phyloP scores from a whole-genome alignment of 2,797 vertebrate genomes.

The Melanogrammus aeglefinus region DNA sequence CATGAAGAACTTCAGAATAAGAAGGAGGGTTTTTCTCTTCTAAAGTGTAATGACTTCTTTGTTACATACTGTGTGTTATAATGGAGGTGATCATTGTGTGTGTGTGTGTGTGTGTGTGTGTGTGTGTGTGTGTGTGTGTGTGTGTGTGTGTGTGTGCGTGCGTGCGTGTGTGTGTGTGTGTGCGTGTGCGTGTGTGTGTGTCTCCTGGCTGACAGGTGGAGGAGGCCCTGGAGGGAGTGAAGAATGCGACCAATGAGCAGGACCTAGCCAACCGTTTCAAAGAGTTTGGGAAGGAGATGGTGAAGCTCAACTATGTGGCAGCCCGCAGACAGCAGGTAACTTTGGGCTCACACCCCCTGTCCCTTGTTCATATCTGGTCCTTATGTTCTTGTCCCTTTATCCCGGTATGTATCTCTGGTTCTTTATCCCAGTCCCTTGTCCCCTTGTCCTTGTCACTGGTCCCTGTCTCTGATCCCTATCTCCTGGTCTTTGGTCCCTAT shows the following conservation, averaged over 20 bases:
- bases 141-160: constrained; percentile 11
- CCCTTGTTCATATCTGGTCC: not conserved
- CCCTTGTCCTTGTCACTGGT: not conserved
- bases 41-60: not conserved
- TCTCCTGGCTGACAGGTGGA: constrained; percentile 79
- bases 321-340: constrained; percentile 93
- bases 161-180: constrained; percentile 8
- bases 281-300: constrained; percentile 99
- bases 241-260: constrained; percentile 96
- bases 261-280: constrained; percentile 97
- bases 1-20: constrained; percentile 33
- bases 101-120: not conserved
- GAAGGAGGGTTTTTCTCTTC: constrained; percentile 2
- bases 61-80: not conserved
- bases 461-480: not conserved
- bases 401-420: not conserved
- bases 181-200: constrained; percentile 6
- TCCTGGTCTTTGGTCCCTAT: not conserved
- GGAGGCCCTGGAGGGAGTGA: constrained; percentile 92
- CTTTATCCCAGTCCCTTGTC: too few relatives aligned
- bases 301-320: constrained; percentile 97
- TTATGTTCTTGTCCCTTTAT: not conserved
- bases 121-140: constrained; percentile 12
- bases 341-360: not conserved
- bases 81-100: constrained; percentile 3